These are phyloP conservation scores for Eptatretus burgeri DNA, from an alignment of 2,113 vertebrate genomes.

Conservation along the genomic window DNA sequence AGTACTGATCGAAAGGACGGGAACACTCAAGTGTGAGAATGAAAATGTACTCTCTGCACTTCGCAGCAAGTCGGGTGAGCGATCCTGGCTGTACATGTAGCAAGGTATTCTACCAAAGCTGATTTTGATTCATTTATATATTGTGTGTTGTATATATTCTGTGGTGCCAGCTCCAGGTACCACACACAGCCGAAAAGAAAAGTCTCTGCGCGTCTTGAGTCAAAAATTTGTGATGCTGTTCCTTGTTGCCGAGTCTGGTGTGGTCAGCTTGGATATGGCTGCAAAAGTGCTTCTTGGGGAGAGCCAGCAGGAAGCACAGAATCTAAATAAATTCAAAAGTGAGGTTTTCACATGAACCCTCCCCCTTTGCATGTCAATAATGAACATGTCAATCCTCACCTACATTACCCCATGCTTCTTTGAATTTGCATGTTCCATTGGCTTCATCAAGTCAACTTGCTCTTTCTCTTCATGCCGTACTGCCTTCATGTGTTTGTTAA, in stretches of 20 bases:
- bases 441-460: too few relatives aligned
- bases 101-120: slow-evolving; percentile 59
- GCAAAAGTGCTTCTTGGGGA: slow-evolving; percentile 84
- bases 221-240: slow-evolving; percentile 98
- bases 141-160: neutral
- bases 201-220: slow-evolving; percentile 80
- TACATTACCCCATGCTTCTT: too few relatives aligned
- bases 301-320: slow-evolving; percentile 42
- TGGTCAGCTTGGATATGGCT: slow-evolving; percentile 64
- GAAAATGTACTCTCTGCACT: slow-evolving; percentile 11
- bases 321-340: slow-evolving; percentile 98
- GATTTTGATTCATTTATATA: slow-evolving; percentile 13
- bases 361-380: neutral
- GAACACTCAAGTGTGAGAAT: slow-evolving; percentile 16
- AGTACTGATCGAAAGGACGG: slow-evolving; percentile 19
- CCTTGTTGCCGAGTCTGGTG: slow-evolving; percentile 44
- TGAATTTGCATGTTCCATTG: too few relatives aligned
- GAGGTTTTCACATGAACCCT: slow-evolving; percentile 16
- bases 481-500: too few relatives aligned
- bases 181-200: slow-evolving; percentile 45
- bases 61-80: slow-evolving; percentile 25
- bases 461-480: too few relatives aligned
- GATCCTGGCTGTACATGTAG: slow-evolving; percentile 45
- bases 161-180: too few relatives aligned
- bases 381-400: neutral